Conservation (phyloP, 2,888 invertebrate genomes). For the Erebia ligea region DNA sequence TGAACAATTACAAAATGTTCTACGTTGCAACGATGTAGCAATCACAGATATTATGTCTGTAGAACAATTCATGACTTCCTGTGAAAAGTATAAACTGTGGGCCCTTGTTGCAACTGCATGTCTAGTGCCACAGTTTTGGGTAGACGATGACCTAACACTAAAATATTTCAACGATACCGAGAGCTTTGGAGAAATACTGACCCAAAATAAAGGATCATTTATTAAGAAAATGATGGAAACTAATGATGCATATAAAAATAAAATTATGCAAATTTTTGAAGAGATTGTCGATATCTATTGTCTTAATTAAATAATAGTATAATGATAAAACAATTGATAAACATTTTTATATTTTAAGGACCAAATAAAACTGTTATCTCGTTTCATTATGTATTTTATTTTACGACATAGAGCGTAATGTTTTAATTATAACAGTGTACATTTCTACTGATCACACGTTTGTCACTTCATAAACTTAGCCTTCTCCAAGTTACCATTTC, state of each 20-base stretch:
- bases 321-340: background rate
- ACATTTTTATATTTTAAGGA: background rate
- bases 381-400: too few species aligned
- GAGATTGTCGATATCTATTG: slow-evolving; percentile 81
- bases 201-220: slow-evolving; percentile 77
- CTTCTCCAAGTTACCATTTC: slow-evolving; percentile 1
- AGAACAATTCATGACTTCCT: slow-evolving; percentile 68
- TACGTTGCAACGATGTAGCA: slow-evolving; percentile 64
- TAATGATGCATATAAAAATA: slow-evolving; percentile 74
- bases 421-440: too few species aligned
- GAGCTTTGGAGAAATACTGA: slow-evolving; percentile 81
- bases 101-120: slow-evolving; percentile 82
- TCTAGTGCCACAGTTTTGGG: slow-evolving; percentile 78
- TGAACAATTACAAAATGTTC: slow-evolving; percentile 65
- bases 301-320: slow-evolving; percentile 29
- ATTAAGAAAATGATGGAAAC: slow-evolving; percentile 80
- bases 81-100: slow-evolving; percentile 76
- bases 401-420: too few species aligned
- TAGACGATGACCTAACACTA: slow-evolving; percentile 77
- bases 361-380: background rate
- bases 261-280: slow-evolving; percentile 79
- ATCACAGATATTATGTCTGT: slow-evolving; percentile 67
- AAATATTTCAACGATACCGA: slow-evolving; percentile 71
- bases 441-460: too few species aligned
- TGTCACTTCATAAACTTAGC: too few species aligned